phyloP scores from a whole-genome alignment of 2,113 vertebrate species.

The Lichenostomus cassidix region DNA sequence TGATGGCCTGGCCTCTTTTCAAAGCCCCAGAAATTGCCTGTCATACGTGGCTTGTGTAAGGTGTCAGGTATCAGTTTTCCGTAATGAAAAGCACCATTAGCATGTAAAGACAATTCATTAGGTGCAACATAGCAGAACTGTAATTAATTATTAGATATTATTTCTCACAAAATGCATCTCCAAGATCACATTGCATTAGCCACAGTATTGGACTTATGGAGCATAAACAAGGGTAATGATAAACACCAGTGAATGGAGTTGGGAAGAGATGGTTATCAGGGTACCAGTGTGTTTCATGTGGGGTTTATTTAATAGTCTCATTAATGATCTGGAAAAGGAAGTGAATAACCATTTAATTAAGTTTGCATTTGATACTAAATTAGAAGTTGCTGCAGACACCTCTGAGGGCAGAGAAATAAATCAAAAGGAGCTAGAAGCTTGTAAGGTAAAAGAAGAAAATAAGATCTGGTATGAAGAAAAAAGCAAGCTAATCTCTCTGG shows the following conservation, averaged over 20 bases:
- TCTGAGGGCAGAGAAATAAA: conserved; percentile 42
- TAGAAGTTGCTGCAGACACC: conserved; percentile 53
- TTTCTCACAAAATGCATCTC: conserved; percentile 16
- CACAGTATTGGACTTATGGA: conserved; percentile 39
- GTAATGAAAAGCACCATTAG: conserved; percentile 9
- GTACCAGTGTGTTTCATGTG: conserved; percentile 13
- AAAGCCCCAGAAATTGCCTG: background rate
- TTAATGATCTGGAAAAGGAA: conserved; percentile 62
- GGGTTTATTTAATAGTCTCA: conserved; percentile 53
- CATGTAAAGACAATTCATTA: conserved; percentile 25
- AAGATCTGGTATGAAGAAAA: conserved; percentile 10
- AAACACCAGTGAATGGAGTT: background rate
- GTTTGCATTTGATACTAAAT: conserved; percentile 57
- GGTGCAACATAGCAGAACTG: conserved; percentile 32
- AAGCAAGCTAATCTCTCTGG: conserved; percentile 4
- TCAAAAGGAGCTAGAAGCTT: conserved; percentile 44
- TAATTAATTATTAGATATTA: conserved; percentile 57
- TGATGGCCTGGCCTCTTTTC: background rate
- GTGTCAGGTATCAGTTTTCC: background rate
- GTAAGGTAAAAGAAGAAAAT: conserved; percentile 40
- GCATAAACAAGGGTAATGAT: conserved; percentile 45
- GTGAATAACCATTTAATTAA: conserved; percentile 63
- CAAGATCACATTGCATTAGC: conserved; percentile 28
- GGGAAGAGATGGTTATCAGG: conserved; percentile 50
- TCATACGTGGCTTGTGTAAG: background rate